Evolutionary conservation across 2,888 invertebrate genomes (phyloP).

Genomic region (Scrobipalpa costella): DNA sequence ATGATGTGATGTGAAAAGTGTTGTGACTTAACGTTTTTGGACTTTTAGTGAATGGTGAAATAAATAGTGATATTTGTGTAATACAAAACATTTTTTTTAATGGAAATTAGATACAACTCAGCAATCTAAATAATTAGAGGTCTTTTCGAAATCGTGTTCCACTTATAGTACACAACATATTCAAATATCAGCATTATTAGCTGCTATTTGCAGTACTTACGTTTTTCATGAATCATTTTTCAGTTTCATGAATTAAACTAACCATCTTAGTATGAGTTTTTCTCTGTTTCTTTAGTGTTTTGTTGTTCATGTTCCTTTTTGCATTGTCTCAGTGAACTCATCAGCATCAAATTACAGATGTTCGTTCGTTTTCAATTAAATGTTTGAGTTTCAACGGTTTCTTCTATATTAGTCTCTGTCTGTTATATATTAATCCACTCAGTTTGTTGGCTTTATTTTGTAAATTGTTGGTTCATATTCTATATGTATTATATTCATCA

Average conservation of each 20-base stretch:
- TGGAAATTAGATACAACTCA: not conserved
- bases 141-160: too few relatives aligned
- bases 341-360: conserved; percentile 2
- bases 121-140: not conserved
- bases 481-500: too few relatives aligned
- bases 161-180: too few relatives aligned
- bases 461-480: too few relatives aligned
- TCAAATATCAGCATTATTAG: too few relatives aligned
- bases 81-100: not conserved
- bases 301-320: not conserved
- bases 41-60: not conserved
- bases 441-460: not conserved
- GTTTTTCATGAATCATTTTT: too few relatives aligned
- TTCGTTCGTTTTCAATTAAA: conserved; percentile 34
- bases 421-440: not conserved
- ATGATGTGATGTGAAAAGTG: not conserved
- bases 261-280: too few relatives aligned
- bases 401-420: conserved; percentile 33
- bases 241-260: too few relatives aligned
- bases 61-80: not conserved
- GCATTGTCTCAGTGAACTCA: not conserved
- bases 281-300: too few relatives aligned
- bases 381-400: conserved; percentile 38
- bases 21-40: not conserved
- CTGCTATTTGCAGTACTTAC: too few relatives aligned